phyloP scores from a whole-genome alignment of 2,113 vertebrate species.

The Tor tambroides region DNA sequence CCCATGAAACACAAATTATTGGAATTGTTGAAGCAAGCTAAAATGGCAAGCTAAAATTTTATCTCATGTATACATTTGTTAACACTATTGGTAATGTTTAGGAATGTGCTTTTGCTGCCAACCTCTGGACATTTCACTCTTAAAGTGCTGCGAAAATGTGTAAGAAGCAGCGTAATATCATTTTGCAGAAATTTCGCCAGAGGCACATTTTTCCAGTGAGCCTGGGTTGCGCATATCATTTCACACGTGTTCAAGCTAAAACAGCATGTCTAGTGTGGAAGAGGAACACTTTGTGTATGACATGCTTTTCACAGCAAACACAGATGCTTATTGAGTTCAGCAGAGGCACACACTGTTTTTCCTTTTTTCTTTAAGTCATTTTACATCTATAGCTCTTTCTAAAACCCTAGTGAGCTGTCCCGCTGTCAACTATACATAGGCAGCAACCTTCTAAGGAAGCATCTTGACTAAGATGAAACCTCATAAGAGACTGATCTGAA shows the following conservation, averaged over 20 bases:
- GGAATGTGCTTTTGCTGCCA: not conserved
- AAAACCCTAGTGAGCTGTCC: conserved; percentile 32
- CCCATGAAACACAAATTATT: not conserved
- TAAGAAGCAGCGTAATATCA: not conserved
- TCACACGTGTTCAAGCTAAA: conserved; percentile 6
- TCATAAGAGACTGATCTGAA: conserved; percentile 27
- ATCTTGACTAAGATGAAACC: conserved; percentile 7
- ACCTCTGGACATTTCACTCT: not conserved
- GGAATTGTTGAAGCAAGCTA: not conserved
- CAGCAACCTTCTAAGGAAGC: not conserved
- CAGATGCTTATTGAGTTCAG: not conserved
- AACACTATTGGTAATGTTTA: not conserved
- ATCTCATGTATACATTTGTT: not conserved
- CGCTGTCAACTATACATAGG: conserved; percentile 6
- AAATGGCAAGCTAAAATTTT: not conserved
- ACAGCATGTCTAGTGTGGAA: not conserved
- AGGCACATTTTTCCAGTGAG: not conserved
- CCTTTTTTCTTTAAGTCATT: not conserved
- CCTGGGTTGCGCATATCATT: not conserved
- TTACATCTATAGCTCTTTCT: not conserved
- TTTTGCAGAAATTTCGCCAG: not conserved
- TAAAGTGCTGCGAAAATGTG: not conserved
- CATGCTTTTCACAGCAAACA: not conserved
- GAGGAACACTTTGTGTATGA: conserved; percentile 6
- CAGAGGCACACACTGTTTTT: not conserved